A percentile compares a stretch with the other conserved stretches of the same genome.
These are phyloP conservation scores for Andrena bucephala DNA, from an alignment of 2,888 invertebrate species.

Conservation along the genomic window DNA sequence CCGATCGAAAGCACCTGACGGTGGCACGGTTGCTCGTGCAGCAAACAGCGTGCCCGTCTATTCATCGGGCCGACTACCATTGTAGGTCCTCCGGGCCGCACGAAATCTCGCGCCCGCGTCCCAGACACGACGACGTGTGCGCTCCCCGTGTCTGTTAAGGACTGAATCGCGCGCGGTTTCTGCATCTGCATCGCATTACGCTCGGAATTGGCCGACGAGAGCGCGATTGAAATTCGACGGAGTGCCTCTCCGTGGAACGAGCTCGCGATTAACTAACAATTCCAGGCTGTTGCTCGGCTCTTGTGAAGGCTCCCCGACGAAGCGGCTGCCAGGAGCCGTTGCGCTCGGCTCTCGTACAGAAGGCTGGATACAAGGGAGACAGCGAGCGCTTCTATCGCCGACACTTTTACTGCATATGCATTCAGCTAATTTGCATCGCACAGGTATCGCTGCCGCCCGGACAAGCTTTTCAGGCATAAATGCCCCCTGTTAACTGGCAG, in stretches of 20 bases:
- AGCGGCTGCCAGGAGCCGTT: background rate
- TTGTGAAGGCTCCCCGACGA: background rate
- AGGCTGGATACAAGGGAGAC: background rate
- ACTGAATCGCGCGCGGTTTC: constrained; percentile 59
- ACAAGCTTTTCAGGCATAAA: background rate
- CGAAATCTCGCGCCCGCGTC: constrained; percentile 73
- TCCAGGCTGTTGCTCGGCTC: constrained; percentile 5
- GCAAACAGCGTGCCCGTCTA: constrained; percentile 77
- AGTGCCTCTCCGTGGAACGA: constrained; percentile 32
- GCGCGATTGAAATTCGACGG: constrained; percentile 51
- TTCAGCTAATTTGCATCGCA: constrained; percentile 2
- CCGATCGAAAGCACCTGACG: background rate
- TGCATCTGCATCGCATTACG: constrained; percentile 55
- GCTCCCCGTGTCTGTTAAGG: constrained; percentile 4
- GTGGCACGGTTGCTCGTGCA: constrained; percentile 50
- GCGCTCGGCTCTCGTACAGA: background rate
- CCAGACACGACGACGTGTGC: constrained; percentile 20
- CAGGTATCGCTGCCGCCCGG: background rate
- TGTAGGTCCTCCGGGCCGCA: constrained; percentile 72
- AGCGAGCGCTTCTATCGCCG: background rate
- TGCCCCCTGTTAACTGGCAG: background rate
- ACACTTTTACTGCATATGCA: constrained; percentile 17
- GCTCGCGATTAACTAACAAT: constrained; percentile 53
- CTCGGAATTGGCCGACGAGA: constrained; percentile 39
- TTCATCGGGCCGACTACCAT: constrained; percentile 74